Conservation (phyloP, 37 sponge, comb jelly and placozoan genomes). For the Agelas oroides region DNA sequence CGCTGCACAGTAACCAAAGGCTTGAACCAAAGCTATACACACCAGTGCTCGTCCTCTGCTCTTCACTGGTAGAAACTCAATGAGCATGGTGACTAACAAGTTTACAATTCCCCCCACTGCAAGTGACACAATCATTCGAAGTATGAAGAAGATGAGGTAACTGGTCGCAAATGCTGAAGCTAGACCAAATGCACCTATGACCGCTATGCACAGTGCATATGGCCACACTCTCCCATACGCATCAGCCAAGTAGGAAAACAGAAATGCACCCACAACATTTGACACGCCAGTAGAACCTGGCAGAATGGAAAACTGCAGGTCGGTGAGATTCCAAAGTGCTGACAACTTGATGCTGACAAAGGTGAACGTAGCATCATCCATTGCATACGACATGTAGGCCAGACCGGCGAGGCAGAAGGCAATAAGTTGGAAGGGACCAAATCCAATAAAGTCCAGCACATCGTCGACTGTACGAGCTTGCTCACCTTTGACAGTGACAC, state of each 20-base stretch:
- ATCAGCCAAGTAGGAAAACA: slow-evolving; percentile 43
- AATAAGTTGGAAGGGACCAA: slow-evolving; percentile 48
- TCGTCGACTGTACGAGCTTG: slow-evolving; percentile 8
- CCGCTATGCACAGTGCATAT: not conserved
- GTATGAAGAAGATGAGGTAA: slow-evolving; percentile 15
- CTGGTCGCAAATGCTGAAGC: slow-evolving; percentile 48
- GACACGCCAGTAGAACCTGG: slow-evolving; percentile 43
- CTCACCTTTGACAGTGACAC: too few species aligned
- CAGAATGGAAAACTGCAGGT: slow-evolving; percentile 27
- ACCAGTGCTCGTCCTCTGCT: slow-evolving; percentile 44
- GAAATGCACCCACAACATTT: slow-evolving; percentile 40
- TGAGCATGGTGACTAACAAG: slow-evolving; percentile 18
- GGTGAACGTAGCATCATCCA: slow-evolving; percentile 38
- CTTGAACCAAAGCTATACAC: slow-evolving; percentile 10
- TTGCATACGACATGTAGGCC: slow-evolving; percentile 32
- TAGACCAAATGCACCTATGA: slow-evolving; percentile 38
- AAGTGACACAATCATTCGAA: slow-evolving; percentile 36
- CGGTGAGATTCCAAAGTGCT: slow-evolving; percentile 6
- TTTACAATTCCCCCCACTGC: slow-evolving; percentile 25
- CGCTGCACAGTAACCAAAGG: slow-evolving; percentile 37
- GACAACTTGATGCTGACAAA: slow-evolving; percentile 25
- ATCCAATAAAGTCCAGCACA: slow-evolving; percentile 32
- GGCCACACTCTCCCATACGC: slow-evolving; percentile 63
- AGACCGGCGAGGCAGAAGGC: slow-evolving; percentile 26
- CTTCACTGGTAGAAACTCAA: slow-evolving; percentile 58